Conservation (phyloP, 2,797 vertebrate species). For the Chromis chromis region DNA sequence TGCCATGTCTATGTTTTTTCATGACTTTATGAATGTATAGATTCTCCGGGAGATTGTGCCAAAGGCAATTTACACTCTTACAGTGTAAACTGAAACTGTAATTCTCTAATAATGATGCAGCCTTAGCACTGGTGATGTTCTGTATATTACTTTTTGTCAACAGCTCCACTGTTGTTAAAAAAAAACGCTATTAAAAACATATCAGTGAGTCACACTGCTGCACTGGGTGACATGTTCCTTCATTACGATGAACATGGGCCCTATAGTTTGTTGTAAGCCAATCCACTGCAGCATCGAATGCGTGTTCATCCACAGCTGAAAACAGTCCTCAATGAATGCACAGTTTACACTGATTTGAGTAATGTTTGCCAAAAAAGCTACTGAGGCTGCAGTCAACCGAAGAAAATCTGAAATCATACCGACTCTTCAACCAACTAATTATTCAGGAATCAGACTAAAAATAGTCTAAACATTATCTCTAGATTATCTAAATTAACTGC, state of each 20-base stretch:
- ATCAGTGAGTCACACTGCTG: neutral
- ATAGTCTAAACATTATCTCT: too few species aligned
- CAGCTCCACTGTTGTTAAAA: neutral
- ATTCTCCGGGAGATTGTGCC: too few species aligned
- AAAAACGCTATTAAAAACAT: neutral
- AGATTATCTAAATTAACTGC: too few species aligned
- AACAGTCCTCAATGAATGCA: neutral
- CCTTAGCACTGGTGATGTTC: neutral
- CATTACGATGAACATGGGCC: neutral
- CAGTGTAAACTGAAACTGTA: neutral
- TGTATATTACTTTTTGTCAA: neutral
- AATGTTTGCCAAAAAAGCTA: neutral
- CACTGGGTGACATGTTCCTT: neutral
- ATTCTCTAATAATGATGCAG: neutral
- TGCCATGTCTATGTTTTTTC: neutral
- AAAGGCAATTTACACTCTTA: neutral
- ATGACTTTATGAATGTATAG: neutral
- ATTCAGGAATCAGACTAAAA: too few species aligned
- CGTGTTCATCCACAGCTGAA: neutral
- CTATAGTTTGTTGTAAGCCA: neutral
- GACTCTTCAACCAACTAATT: too few species aligned
- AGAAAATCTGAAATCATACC: too few species aligned
- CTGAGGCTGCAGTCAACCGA: too few species aligned
- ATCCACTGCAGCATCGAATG: neutral
- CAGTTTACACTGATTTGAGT: neutral